Base-by-base conservation (phyloP, 2,888 invertebrate species). In the Melitaea athalia region DNA sequence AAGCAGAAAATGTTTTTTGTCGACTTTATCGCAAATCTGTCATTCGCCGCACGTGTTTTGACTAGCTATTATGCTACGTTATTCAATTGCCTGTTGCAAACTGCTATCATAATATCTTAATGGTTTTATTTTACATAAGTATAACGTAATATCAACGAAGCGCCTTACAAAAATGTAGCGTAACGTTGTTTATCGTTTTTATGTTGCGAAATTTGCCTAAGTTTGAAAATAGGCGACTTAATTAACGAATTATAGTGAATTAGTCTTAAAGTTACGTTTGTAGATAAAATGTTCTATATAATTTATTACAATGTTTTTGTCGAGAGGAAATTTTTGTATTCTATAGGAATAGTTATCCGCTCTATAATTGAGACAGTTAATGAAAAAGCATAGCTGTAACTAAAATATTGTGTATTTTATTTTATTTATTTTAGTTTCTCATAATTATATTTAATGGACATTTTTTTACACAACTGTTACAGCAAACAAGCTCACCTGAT, bases 11-110 rank as follows among this genome's bases (percentile, higher is more conserved):
- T 82, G 75, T 74, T 77, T 82, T 85, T 87, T 88, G 78, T 85
- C 79, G 75, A 81, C 80, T 78, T 81, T 87, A 87, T 86, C 83
- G 77, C 79, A 72, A 81, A 89, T 89, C 88, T 77, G 72, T 72
- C 73, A 82, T 82, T 77, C 79, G 79, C 75, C 75, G 90, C 90
- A 89, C 91, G 91, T 91, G 91, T 89, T 89, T 83, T 78, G 89
- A 87, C 87, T 89, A 74, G 81, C 69, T 84, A 86, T 86, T 85
- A 82, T 82, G 81, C 83, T 75, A 76, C 76, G 76, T 79, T 76
- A 78, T 82, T 83, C 85, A 84, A 85, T 86, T 84, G 85, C 81
- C 77, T 80, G 81, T 79, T 79, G 82, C 79, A 62, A 67, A 65
- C 78, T 61, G 68, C 65, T 70, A 70, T 60, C 64, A 33, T 42